phyloP scores from a whole-genome alignment of 2,797 vertebrate species.

The Paratrypauchen microcephalus region DNA sequence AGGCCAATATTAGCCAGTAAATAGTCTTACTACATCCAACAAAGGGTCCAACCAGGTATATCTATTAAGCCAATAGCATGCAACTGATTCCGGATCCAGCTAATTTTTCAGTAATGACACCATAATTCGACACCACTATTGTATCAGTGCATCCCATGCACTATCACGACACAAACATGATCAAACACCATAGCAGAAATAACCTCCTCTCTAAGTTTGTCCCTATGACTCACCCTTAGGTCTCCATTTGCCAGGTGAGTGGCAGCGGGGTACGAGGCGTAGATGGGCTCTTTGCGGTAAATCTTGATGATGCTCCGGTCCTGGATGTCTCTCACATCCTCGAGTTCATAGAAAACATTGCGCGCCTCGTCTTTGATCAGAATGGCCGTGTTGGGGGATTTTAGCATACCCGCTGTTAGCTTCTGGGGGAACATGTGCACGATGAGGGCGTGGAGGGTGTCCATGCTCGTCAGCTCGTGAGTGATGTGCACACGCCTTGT shows the following conservation, averaged over 20 bases:
- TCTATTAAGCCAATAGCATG: too few species aligned
- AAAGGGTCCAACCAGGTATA: too few species aligned
- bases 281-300: slow-evolving; percentile 96
- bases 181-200: slow-evolving; percentile 24
- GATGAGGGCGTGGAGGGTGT: slow-evolving; percentile 96
- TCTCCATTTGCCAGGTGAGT: slow-evolving; percentile 95
- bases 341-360: slow-evolving; percentile 98
- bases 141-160: too few species aligned
- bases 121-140: too few species aligned
- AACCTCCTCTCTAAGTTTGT: neutral
- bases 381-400: slow-evolving; percentile 97
- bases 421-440: slow-evolving; percentile 99
- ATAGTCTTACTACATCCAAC: too few species aligned
- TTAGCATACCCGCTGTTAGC: slow-evolving; percentile 97
- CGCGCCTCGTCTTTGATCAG: slow-evolving; percentile 97
- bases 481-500: slow-evolving; percentile 97
- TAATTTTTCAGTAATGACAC: too few species aligned
- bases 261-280: slow-evolving; percentile 89
- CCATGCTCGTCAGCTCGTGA: slow-evolving; percentile 97
- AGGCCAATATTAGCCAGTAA: too few species aligned
- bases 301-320: slow-evolving; percentile 99
- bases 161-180: slow-evolving; percentile 8
- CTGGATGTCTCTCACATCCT: slow-evolving; percentile 96
- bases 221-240: slow-evolving; percentile 85
- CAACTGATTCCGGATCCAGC: too few species aligned